Conservation (phyloP, 37 sponge, comb jelly and placozoan species). For the Halisarca cf. caerulea region DNA sequence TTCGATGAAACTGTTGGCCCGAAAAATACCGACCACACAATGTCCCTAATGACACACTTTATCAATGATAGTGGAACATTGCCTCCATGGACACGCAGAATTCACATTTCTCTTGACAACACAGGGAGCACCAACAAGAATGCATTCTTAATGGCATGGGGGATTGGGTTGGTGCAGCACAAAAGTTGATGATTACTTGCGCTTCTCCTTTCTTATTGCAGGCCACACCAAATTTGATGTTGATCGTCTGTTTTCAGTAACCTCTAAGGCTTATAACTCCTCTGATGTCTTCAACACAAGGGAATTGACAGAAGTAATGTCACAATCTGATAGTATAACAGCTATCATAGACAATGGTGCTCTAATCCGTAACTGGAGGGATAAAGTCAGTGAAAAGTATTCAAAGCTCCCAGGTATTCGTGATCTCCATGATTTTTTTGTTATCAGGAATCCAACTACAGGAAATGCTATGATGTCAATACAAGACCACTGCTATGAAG, state of each 20-base stretch:
- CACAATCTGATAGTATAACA: not conserved
- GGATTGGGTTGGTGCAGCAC: conserved; percentile 34
- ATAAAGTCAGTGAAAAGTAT: not conserved
- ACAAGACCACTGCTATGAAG: not conserved
- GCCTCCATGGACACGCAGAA: conserved; percentile 13
- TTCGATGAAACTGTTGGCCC: conserved; percentile 15
- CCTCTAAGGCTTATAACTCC: not conserved
- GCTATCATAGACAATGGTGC: not conserved
- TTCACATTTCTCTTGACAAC: conserved; percentile 47
- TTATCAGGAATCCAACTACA: not conserved
- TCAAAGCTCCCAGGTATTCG: conserved; percentile 24
- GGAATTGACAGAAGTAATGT: not conserved
- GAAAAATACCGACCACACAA: conserved; percentile 45
- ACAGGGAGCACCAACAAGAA: too few relatives aligned
- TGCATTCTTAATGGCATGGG: not conserved
- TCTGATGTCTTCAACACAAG: conserved; percentile 22
- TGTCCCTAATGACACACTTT: conserved; percentile 19
- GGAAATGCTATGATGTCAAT: not conserved
- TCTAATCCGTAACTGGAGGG: not conserved
- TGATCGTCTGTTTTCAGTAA: conserved; percentile 20
- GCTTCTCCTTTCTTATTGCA: conserved; percentile 36
- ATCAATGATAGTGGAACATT: not conserved
- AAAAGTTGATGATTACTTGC: not conserved
- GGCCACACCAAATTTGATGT: conserved; percentile 45
- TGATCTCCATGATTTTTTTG: conserved; percentile 7